A percentile compares a stretch with the other conserved stretches of the same genome.
phyloP scores from a whole-genome alignment of 2,113 vertebrate species.

The Rhegmatorhina hoffmannsi region DNA sequence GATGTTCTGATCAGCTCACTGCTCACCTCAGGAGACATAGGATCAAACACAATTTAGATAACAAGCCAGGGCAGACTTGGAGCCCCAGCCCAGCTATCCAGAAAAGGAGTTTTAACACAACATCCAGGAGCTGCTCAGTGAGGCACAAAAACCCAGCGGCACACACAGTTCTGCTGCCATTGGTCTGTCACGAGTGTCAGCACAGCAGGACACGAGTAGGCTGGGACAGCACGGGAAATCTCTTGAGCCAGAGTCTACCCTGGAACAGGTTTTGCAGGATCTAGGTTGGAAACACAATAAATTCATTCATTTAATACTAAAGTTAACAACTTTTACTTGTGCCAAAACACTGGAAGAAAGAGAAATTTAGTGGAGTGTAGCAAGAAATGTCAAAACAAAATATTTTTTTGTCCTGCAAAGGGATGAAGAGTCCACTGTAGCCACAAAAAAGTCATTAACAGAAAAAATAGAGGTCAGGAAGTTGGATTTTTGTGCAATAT shows the following conservation, averaged over 20 bases:
- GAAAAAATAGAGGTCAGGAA: not conserved
- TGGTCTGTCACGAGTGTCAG: accelerated
- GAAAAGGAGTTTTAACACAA: not conserved
- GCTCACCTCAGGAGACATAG: not conserved
- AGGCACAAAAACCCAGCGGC: not conserved
- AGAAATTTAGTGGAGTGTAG: not conserved
- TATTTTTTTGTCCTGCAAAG: not conserved
- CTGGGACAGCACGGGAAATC: not conserved
- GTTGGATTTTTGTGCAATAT: not conserved
- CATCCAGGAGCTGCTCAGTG: not conserved
- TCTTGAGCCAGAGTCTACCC: not conserved
- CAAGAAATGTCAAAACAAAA: not conserved
- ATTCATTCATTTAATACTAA: not conserved
- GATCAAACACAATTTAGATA: not conserved
- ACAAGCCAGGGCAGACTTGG: not conserved
- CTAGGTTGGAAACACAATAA: not conserved
- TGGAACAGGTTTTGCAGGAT: not conserved
- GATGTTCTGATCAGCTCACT: not conserved
- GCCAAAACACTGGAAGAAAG: not conserved
- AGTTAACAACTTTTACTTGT: not conserved
- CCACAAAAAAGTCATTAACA: not conserved
- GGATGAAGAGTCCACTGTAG: not conserved
- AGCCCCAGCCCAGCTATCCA: not conserved
- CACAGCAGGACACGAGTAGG: not conserved
- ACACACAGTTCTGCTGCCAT: not conserved